Base-by-base conservation (phyloP, 2,888 invertebrate species). In the Acronicta alni region DNA sequence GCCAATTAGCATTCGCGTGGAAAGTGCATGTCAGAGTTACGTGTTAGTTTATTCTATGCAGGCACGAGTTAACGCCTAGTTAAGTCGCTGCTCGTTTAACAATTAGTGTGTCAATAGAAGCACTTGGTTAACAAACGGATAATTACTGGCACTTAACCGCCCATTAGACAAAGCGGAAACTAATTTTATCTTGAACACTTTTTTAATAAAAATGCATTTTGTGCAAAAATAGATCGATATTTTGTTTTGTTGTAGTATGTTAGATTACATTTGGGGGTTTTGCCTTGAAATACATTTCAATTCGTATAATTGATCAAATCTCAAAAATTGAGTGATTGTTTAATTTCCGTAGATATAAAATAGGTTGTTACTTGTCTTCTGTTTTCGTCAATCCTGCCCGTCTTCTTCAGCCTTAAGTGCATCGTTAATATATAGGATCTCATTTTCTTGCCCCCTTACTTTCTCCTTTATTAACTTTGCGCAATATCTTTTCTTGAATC, bases 71-170 rank as follows among this genome's bases (percentile, higher is more conserved):
- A 75, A 80, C 68, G 75, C 77, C 77, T 78, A 81, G 71, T 70
- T 85, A 76, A 84, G 32, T 16, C 47, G 42, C 67, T 51, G 39
- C 76, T 79, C 80, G 83, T 87, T n/a, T 85, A 80, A 75, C 86
- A 82, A 89, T 89, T 87, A 87, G 86, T 89, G 81, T 88, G 88
- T 88, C 87, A 89, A 88, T 87, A 86, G 85, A 89, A 85, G 83
- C 86, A 86, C 74, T 67, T 76, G 74, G 78, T 82, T 82, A 83
- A 71, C 63, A 67, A 75, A 76, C 54, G 72, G 69, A 78, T 82
- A 84, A 84, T 85, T 83, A 83, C 75, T 48, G 51, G 41, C 61
- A 67, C 59, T 77, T 77, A 77, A 55, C 57, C 43, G 8, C 10
- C 20, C 55, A 72, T 70, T 73, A 60, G 37, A 57, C 37, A 17